Conservation (phyloP, 2,888 invertebrate genomes). For the Dryadula phaetusa region DNA sequence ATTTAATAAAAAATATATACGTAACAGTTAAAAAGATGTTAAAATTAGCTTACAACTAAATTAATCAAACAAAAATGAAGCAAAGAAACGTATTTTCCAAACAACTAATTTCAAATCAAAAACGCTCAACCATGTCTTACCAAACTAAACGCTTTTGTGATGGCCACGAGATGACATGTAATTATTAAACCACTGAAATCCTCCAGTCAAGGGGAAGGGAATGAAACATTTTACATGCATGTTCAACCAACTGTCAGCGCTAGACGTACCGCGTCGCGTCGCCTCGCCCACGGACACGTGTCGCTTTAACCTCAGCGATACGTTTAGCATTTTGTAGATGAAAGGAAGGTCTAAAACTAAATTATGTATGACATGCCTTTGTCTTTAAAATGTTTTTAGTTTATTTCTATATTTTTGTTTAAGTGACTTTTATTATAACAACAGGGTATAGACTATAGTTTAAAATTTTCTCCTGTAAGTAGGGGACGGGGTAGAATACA, state of each 20-base stretch:
- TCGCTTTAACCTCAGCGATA: constrained; percentile 16
- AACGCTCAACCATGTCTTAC: too few species aligned
- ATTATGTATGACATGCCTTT: constrained; percentile 9
- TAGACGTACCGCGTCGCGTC: constrained; percentile 15
- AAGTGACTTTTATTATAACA: not conserved
- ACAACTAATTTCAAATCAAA: too few species aligned
- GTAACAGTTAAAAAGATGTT: too few species aligned
- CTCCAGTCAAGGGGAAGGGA: constrained; percentile 14
- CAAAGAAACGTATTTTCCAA: not conserved
- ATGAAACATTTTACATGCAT: constrained; percentile 28
- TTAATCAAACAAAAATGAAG: too few species aligned
- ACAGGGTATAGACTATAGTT: too few species aligned
- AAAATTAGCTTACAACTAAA: too few species aligned
- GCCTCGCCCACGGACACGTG: constrained; percentile 22
- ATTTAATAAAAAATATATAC: too few species aligned
- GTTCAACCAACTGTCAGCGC: constrained; percentile 7
- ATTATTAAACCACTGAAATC: constrained; percentile 13
- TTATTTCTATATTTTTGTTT: not conserved
- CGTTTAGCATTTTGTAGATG: not conserved
- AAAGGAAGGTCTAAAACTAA: not conserved
- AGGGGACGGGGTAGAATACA: too few species aligned
- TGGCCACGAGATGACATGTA: not conserved
- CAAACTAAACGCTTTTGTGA: too few species aligned
- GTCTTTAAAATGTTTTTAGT: not conserved
- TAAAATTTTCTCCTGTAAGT: too few species aligned